phyloP scores from a whole-genome alignment of 1,140 invertebrate genomes.

The Pseudachorutes palmiensis region DNA sequence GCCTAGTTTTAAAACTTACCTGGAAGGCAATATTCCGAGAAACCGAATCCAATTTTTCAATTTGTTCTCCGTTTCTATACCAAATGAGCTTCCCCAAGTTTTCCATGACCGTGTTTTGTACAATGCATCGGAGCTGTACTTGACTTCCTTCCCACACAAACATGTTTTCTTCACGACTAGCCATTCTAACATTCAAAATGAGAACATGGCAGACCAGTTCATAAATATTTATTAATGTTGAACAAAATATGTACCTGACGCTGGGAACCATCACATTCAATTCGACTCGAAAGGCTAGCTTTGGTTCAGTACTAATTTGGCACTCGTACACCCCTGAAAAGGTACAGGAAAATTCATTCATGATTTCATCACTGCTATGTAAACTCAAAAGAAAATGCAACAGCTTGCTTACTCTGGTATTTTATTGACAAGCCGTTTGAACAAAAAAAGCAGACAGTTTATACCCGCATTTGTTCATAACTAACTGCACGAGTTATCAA shows the following conservation, averaged over 20 bases:
- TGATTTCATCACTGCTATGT: background rate
- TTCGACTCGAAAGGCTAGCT: constrained; percentile 32
- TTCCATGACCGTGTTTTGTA: constrained; percentile 24
- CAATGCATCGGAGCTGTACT: constrained; percentile 30
- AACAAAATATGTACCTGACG: constrained; percentile 23
- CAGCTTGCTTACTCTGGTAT: background rate
- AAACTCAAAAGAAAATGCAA: background rate
- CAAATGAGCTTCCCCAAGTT: constrained; percentile 27
- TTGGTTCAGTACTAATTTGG: constrained; percentile 37
- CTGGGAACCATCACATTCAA: constrained; percentile 34
- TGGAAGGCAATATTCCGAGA: constrained; percentile 23
- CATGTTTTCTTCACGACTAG: constrained; percentile 31
- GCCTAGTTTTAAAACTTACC: constrained; percentile 12
- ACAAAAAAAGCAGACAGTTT: too few relatives aligned
- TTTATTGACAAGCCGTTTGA: too few relatives aligned
- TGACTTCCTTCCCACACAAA: constrained; percentile 37
- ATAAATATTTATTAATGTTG: constrained; percentile 16
- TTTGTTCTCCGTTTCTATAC: constrained; percentile 27
- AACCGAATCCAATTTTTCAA: constrained; percentile 26
- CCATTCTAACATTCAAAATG: constrained; percentile 25
- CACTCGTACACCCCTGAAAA: constrained; percentile 32
- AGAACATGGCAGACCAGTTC: background rate
- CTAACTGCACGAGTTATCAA: too few relatives aligned
- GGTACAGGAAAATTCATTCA: background rate
- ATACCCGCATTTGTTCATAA: too few relatives aligned